phyloP scores from a whole-genome alignment of 30 jellyfish, hydroid and myxozoan genomes.

The Aurelia aurita region DNA sequence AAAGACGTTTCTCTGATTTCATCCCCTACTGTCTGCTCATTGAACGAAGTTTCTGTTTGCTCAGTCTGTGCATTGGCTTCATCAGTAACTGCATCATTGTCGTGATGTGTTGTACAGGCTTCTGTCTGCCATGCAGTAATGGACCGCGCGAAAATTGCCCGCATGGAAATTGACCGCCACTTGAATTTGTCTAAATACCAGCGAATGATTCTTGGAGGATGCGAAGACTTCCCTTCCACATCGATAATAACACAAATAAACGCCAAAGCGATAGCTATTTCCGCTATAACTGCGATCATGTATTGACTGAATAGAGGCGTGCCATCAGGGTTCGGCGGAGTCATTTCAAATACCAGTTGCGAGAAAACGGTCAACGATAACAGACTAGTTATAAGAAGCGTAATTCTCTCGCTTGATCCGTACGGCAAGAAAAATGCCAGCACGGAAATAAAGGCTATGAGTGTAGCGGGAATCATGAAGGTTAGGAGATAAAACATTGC shows the following conservation, averaged over 20 bases:
- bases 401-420: slow-evolving; percentile 66
- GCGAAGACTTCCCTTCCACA: slow-evolving; percentile 18
- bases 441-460: slow-evolving; percentile 60
- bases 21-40: too few species aligned
- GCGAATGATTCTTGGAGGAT: slow-evolving; percentile 18
- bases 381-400: slow-evolving; percentile 60
- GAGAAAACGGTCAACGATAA: slow-evolving; percentile 62
- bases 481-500: slow-evolving; percentile 58
- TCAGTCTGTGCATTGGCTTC: too few species aligned
- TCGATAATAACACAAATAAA: slow-evolving; percentile 14
- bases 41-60: too few species aligned
- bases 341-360: slow-evolving; percentile 66
- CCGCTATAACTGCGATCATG: slow-evolving; percentile 40
- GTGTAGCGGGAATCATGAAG: slow-evolving; percentile 68
- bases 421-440: slow-evolving; percentile 74
- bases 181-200: not conserved
- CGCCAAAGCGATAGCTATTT: slow-evolving; percentile 29
- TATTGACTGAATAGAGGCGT: slow-evolving; percentile 56
- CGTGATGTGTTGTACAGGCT: too few species aligned
- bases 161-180: too few species aligned
- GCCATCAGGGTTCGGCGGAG: slow-evolving; percentile 74
- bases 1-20: too few species aligned
- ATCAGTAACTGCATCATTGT: too few species aligned
- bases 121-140: too few species aligned
- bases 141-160: too few species aligned